Evolutionary conservation across 2,113 vertebrate species (phyloP), one percentile per base, ranked within the genome.

Genomic region (Plotosus lineatus): DNA sequence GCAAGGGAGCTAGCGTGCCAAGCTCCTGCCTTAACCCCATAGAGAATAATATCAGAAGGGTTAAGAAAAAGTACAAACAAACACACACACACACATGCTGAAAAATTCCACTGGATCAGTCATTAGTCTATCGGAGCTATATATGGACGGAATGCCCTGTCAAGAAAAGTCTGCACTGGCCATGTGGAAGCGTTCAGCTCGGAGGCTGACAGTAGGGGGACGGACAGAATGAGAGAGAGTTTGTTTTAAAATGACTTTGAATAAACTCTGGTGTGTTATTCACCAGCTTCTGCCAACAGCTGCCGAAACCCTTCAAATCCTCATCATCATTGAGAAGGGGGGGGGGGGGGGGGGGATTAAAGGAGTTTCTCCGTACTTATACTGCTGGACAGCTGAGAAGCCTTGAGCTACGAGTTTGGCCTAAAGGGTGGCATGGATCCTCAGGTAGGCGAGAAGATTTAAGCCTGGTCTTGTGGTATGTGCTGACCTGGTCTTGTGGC

Each of bases 121-220:
- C n/a, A 46, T 69, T 71, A 78, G 63, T 78, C 76, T 51, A 40
- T 48, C 51, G 42, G 14, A 12, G 42, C 48, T 63, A 65, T 65
- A 81, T 72, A 50, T 50, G 8, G 40, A 79, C 23, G 38, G 63
- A 23, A 31, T 46, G 48, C 51, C 21, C 60, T 15, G 31, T 50
- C 46, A 56, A 61, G 56, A 51, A 77, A 90, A 88, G 88, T 46
- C 84, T 55, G 77, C 77, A 83, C 86, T 53, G 81, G 79, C 85
- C 90, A 90, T 89, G 89, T 90, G 91, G 88, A 91, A 91, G 82
- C 87, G 85, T 88, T 90, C 87, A 88, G 84, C 80, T 46, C 40
- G 7, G 17, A 83, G 81, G 61, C 87, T 87, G 79, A 85, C 78
- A 79, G 74, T 61, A 79, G 53, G 66, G 26, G 66, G 75, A 85